Conservation (phyloP, 2,113 vertebrate genomes). For the Coregonus clupeaformis region DNA sequence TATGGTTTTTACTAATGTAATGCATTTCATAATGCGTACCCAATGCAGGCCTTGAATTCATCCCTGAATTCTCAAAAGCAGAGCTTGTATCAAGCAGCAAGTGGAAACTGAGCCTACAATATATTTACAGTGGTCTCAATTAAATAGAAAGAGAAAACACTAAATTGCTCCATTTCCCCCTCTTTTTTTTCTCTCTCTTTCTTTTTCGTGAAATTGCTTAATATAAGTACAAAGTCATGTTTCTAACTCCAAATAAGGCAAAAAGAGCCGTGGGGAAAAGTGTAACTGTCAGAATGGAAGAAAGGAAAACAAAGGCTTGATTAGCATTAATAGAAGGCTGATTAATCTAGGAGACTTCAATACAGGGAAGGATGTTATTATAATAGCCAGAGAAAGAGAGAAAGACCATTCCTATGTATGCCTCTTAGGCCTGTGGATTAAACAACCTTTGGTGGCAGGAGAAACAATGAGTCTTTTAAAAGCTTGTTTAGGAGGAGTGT, state of each 20-base stretch:
- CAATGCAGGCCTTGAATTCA: no score
- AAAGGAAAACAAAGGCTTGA: conserved; percentile 50
- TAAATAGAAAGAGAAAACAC: not conserved
- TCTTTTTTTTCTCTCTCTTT: not conserved
- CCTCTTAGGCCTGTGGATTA: conserved; percentile 61
- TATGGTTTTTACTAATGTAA: conserved; percentile 42
- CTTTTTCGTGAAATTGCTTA: conserved; percentile 17
- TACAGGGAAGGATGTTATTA: conserved; percentile 61
- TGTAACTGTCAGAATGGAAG: conserved; percentile 17
- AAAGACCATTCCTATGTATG: conserved; percentile 50
- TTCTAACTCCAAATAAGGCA: no score
- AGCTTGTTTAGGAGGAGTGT: conserved; percentile 51
- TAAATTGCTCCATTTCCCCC: not conserved
- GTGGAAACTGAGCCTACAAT: no score
- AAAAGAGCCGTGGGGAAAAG: not conserved
- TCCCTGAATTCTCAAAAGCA: no score
- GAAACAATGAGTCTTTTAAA: conserved; percentile 64
- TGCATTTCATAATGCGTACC: conserved; percentile 19
- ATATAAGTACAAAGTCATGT: not conserved
- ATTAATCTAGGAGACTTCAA: conserved; percentile 54
- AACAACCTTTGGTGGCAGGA: conserved; percentile 58
- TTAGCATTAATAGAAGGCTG: conserved; percentile 55
- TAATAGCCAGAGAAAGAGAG: conserved; percentile 39
- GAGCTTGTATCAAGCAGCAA: no score
- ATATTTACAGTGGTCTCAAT: no score